phyloP scores from a whole-genome alignment of 2,888 invertebrate genomes.

The Epistrophella euchroma region DNA sequence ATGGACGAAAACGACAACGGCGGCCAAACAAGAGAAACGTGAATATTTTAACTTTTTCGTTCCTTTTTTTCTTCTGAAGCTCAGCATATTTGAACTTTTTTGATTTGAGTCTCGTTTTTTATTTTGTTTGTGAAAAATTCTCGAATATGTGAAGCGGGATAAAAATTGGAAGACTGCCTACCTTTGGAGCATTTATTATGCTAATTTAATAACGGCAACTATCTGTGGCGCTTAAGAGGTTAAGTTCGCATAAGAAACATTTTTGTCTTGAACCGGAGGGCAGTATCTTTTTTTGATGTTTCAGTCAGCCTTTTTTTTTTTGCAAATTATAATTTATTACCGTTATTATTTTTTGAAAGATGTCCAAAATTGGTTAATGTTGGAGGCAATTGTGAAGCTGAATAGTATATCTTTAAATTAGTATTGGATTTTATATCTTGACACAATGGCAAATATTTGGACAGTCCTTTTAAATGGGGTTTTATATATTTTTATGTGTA shows the following conservation, averaged over 20 bases:
- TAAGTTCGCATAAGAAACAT: conserved; percentile 71
- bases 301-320: conserved; percentile 22
- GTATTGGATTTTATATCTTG: conserved; percentile 67
- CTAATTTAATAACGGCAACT: conserved; percentile 76
- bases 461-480: conserved; percentile 60
- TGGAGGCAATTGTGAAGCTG: conserved; percentile 4
- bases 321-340: conserved; percentile 64
- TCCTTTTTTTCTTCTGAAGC: conserved; percentile 20
- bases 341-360: conserved; percentile 75
- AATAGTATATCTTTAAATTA: conserved; percentile 54
- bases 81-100: conserved; percentile 56
- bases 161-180: conserved; percentile 74
- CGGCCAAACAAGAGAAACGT: conserved; percentile 55
- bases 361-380: conserved; percentile 56
- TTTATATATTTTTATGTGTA: conserved; percentile 39
- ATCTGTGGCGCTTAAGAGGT: conserved; percentile 76
- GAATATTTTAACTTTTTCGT: conserved; percentile 70
- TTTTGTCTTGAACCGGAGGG: conserved; percentile 63
- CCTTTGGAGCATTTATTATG: conserved; percentile 74
- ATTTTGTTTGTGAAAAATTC: conserved; percentile 20
- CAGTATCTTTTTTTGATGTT: conserved; percentile 35
- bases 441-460: conserved; percentile 71
- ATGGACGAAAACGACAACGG: conserved; percentile 30
- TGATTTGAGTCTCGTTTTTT: conserved; percentile 23
- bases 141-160: conserved; percentile 61